phyloP scores from a whole-genome alignment of 1,140 invertebrate genomes.

The Rhyzopertha dominica region DNA sequence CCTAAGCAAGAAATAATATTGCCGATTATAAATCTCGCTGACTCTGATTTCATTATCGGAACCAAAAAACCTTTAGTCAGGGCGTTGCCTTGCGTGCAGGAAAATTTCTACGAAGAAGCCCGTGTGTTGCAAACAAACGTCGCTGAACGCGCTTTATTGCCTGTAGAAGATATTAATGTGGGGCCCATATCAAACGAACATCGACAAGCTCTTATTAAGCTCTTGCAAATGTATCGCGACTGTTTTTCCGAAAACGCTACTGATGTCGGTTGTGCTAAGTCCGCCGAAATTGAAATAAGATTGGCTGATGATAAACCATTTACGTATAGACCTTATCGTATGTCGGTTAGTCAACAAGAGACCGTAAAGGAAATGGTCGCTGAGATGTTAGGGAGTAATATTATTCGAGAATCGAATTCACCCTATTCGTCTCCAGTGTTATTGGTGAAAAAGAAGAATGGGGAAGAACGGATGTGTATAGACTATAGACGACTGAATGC shows the following conservation, averaged over 20 bases:
- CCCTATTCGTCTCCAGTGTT: slow-evolving; percentile 35
- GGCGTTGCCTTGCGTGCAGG: background rate
- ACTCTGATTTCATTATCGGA: no score
- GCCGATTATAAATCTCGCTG: no score
- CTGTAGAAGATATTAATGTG: slow-evolving; percentile 8
- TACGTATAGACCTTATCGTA: no score
- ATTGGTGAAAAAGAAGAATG: slow-evolving; percentile 36
- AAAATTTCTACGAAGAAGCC: slow-evolving; percentile 6
- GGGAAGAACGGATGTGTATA: slow-evolving; percentile 29
- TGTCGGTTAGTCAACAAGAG: slow-evolving; percentile 27
- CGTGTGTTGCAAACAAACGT: no score
- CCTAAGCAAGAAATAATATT: no score
- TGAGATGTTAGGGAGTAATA: slow-evolving; percentile 30
- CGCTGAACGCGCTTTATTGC: background rate
- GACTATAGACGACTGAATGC: slow-evolving; percentile 35
- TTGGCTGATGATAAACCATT: slow-evolving; percentile 29
- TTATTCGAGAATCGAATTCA: slow-evolving; percentile 35
- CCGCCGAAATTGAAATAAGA: slow-evolving; percentile 29
- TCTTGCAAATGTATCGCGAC: slow-evolving; percentile 15
- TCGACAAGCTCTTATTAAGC: slow-evolving; percentile 12
- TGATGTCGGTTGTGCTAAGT: slow-evolving; percentile 25
- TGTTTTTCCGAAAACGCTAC: slow-evolving; percentile 15
- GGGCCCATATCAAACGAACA: slow-evolving; percentile 11
- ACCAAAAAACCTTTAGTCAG: no score
- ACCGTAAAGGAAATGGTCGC: slow-evolving; percentile 32